Conservation (phyloP, 2,888 invertebrate genomes). For the Lepetodrilus schrolli region DNA sequence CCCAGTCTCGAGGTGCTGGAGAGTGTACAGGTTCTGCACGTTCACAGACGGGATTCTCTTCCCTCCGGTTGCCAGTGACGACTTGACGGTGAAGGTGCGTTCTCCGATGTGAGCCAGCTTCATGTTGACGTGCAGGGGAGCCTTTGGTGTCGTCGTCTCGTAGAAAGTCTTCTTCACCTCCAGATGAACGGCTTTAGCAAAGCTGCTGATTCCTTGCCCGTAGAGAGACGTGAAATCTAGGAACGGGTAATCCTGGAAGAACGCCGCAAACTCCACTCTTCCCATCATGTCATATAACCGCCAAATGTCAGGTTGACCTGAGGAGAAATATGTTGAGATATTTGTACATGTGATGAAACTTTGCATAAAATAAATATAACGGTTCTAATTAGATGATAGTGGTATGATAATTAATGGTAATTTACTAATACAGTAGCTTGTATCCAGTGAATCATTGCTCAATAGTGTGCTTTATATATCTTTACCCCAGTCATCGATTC, state of each 20-base stretch:
- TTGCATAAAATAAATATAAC: too few species aligned
- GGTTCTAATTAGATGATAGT: too few species aligned
- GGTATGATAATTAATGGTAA: too few species aligned
- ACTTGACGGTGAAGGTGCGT: constrained; percentile 54
- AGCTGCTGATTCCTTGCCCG: constrained; percentile 53
- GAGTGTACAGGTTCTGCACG: constrained; percentile 49
- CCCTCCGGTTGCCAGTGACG: constrained; percentile 52
- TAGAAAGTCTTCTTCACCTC: constrained; percentile 64
- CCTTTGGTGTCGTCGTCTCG: constrained; percentile 65
- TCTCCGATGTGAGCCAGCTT: constrained; percentile 57
- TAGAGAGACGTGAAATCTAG: constrained; percentile 56
- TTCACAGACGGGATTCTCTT: constrained; percentile 51
- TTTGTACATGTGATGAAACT: too few species aligned
- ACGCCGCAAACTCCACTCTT: constrained; percentile 63
- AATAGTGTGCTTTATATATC: too few species aligned
- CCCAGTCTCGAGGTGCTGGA: constrained; percentile 41
- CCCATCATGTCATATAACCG: constrained; percentile 64
- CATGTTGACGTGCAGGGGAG: constrained; percentile 58
- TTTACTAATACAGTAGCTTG: too few species aligned
- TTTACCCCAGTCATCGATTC: too few species aligned
- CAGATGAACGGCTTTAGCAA: constrained; percentile 56
- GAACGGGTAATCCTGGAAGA: constrained; percentile 54
- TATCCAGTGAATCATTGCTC: too few species aligned
- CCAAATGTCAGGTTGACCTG: constrained; percentile 66
- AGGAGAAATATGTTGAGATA: background rate